Base-by-base conservation (phyloP, 2,888 invertebrate species). In the Vesta saturnalis region DNA sequence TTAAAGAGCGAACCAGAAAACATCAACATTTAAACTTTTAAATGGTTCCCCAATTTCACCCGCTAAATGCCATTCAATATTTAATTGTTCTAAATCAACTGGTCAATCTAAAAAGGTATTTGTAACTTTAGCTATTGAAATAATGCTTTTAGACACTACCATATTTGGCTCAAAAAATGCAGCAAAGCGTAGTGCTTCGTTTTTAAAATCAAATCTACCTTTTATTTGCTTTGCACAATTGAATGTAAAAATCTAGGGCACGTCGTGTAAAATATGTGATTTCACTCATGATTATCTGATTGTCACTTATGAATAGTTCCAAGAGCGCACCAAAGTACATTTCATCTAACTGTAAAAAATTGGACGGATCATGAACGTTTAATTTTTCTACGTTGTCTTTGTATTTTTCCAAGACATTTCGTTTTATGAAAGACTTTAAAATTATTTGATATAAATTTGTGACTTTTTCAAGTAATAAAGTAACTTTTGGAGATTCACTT, bases 361-460 rank as follows among this genome's bases (percentile, higher is more conserved):
- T 62, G 5, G 54, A 19, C 16, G 35, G 35, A 55, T 62, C 43
- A 15, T 6, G 3, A 2, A 49, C 49, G 19, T n/a, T 56, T n/a
- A 22, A 54, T 19, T 12, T 4, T 1, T 14, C 46, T 46, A 63
- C 46, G 19, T 56, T 56, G 21, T 56, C 46, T 39, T 63, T 21
- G 56, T 56, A 46, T 56, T 30, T 19, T n/a, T 39, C 22, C 1
- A 54, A 4, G 18, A 54, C 19, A 54, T 8, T 21, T 22, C 35
- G 10, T 52, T 65, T 65, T 35, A 65, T 39, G 49, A 49, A 65
- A 52, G 12, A 23, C 49, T 54, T 30, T 8, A 65, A 19, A 12
- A 60, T 65, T 39, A 49, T 16, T 65, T 60, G 60, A 21, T 65
- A 60, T 6, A 54, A 15, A 49, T 22, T 30, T 60, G 65, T 60